Conservation (phyloP, 2,113 vertebrate species). For the Calypte anna region DNA sequence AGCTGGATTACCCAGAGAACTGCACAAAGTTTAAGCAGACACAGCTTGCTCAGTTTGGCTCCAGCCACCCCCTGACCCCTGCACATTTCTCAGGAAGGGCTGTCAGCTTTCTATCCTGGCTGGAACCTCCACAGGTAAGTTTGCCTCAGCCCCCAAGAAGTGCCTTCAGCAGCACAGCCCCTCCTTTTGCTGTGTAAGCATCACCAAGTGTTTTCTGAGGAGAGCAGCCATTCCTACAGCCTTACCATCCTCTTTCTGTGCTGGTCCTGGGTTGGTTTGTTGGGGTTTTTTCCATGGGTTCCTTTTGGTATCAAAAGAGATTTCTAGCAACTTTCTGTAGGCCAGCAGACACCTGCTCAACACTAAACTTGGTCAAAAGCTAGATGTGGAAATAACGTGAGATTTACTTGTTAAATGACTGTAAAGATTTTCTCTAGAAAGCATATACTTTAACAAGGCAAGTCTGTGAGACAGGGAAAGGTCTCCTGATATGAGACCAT, state of each 20-base stretch:
- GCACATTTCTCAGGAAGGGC: not conserved
- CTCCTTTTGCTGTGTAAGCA: not conserved
- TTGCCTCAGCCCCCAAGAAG: not conserved
- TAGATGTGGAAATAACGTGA: not conserved
- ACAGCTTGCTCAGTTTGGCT: not conserved
- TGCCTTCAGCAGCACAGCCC: conserved; percentile 40
- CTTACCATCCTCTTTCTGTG: not conserved
- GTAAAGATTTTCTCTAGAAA: not conserved
- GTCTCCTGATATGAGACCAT: not conserved
- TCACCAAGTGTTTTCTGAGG: not conserved
- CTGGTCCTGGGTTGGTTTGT: not conserved
- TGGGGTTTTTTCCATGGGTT: not conserved
- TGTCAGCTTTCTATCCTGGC: not conserved
- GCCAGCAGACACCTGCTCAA: not conserved
- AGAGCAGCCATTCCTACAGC: not conserved
- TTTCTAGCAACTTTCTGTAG: not conserved
- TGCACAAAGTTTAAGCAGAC: too few species aligned
- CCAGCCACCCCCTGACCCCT: not conserved
- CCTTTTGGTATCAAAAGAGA: not conserved
- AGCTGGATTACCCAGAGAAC: not conserved
- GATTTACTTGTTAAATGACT: too few species aligned
- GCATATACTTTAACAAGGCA: not conserved
- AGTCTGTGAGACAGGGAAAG: not conserved
- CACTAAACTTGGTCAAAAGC: not conserved
- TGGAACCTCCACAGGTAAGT: not conserved